A percentile compares a stretch with the other conserved stretches of the same genome.
Evolutionary conservation across 2,888 invertebrate genomes (phyloP).

Genomic region (Andrena praecox): DNA sequence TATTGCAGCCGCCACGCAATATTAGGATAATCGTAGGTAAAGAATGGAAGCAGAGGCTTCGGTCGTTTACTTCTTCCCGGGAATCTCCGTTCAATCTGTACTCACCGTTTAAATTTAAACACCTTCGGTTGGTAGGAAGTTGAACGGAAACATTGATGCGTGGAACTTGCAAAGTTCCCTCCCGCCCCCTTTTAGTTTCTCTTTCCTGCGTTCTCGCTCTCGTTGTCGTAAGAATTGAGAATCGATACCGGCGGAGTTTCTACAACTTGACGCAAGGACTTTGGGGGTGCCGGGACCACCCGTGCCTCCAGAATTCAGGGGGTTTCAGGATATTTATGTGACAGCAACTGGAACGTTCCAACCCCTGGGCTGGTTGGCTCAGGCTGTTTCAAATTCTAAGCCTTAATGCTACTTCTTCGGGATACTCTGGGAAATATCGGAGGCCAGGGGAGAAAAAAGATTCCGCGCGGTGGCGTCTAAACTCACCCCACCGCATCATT

Average conservation of each 20-base stretch:
- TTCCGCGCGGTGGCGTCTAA: slow-evolving; percentile 18
- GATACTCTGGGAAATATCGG: slow-evolving; percentile 56
- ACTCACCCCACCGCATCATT: slow-evolving; percentile 24
- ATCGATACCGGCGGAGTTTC: slow-evolving; percentile 81
- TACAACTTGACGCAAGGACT: slow-evolving; percentile 77
- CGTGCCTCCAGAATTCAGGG: slow-evolving; percentile 79
- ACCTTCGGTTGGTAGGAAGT: neutral
- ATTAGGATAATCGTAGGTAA: slow-evolving; percentile 2
- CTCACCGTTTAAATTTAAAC: neutral
- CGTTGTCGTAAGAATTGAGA: slow-evolving; percentile 79
- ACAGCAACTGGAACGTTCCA: slow-evolving; percentile 81
- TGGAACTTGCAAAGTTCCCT: slow-evolving; percentile 48
- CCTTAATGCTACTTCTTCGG: slow-evolving; percentile 58
- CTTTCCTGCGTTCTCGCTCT: slow-evolving; percentile 29
- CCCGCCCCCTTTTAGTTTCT: neutral
- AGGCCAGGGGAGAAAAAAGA: slow-evolving; percentile 16
- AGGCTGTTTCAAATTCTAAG: slow-evolving; percentile 74
- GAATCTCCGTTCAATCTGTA: neutral
- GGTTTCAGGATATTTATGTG: slow-evolving; percentile 83
- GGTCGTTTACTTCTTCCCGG: neutral
- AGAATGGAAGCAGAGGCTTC: neutral
- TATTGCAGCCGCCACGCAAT: neutral
- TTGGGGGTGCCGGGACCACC: slow-evolving; percentile 64
- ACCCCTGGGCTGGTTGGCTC: slow-evolving; percentile 59
- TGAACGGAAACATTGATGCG: slow-evolving; percentile 22